Percentiles rank a stretch among this genome's conserved stretches.
phyloP scores from a whole-genome alignment of 2,797 vertebrate species.

The Anableps anableps region DNA sequence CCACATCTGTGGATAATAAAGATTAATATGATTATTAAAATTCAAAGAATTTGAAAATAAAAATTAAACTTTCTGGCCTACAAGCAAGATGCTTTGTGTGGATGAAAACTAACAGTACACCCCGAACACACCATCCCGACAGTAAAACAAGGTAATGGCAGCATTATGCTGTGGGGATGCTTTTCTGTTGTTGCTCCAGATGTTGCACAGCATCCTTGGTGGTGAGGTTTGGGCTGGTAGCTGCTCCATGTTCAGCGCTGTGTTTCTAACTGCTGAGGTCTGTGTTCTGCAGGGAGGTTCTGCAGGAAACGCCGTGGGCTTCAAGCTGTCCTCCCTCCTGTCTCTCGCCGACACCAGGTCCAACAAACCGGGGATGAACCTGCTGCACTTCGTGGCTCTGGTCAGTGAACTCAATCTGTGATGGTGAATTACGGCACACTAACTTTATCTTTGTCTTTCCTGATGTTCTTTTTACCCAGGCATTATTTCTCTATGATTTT shows the following conservation, averaged over 20 bases:
- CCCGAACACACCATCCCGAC: too few relatives aligned
- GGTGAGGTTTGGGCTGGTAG: background rate
- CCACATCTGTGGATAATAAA: too few relatives aligned
- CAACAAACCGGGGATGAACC: conserved; percentile 94
- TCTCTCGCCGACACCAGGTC: conserved; percentile 93
- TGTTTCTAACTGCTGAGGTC: background rate
- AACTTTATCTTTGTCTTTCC: background rate
- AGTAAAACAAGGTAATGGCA: too few relatives aligned
- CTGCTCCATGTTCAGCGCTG: background rate
- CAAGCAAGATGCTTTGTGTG: too few relatives aligned
- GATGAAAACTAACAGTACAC: too few relatives aligned
- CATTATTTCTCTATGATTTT: background rate
- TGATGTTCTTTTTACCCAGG: background rate
- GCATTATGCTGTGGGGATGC: too few relatives aligned
- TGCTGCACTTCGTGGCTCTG: conserved; percentile 95
- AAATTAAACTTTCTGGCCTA: too few relatives aligned
- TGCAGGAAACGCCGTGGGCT: conserved; percentile 92
- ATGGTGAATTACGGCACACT: background rate
- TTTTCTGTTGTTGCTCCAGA: too few relatives aligned
- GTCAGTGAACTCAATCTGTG: conserved; percentile 70
- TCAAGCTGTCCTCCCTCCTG: conserved; percentile 93
- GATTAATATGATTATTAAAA: too few relatives aligned
- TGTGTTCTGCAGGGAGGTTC: conserved; percentile 85
- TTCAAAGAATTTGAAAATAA: too few relatives aligned
- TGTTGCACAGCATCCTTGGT: background rate